Evolutionary conservation across 2,113 vertebrate species (phyloP).

Genomic region (Campylomormyrus numenius): DNA sequence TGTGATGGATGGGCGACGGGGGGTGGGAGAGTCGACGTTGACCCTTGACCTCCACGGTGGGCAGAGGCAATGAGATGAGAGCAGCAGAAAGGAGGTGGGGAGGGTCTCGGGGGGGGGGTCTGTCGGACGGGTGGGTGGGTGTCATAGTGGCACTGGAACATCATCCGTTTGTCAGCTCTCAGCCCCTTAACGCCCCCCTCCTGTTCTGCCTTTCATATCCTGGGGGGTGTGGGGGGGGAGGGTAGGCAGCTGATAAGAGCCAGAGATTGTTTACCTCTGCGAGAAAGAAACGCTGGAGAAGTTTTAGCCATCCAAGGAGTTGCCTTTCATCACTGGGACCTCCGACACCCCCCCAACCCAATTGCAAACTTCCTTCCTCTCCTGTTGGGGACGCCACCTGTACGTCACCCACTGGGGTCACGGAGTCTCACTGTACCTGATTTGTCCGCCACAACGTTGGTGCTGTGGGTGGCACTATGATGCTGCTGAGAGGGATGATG

Average conservation of each 20-base stretch:
- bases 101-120: not conserved
- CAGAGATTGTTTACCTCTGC: conserved; percentile 58
- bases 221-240: conserved; percentile 44
- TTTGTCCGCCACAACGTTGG: not conserved
- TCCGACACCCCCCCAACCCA: conserved; percentile 43
- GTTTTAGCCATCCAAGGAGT: conserved; percentile 65
- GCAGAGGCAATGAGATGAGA: conserved; percentile 34
- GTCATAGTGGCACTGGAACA: conserved; percentile 54
- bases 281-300: conserved; percentile 40
- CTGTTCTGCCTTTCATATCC: conserved; percentile 55
- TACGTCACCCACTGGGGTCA: conserved; percentile 21
- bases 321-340: conserved; percentile 55
- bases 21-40: conserved; percentile 40
- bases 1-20: conserved; percentile 55
- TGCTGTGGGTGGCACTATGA: not conserved
- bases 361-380: conserved; percentile 13
- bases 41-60: conserved; percentile 30
- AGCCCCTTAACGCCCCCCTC: conserved; percentile 54
- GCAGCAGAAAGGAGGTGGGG: not conserved
- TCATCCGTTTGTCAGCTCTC: conserved; percentile 65
- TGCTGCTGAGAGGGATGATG: not conserved
- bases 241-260: conserved; percentile 56
- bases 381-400: conserved; percentile 45
- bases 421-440: not conserved
- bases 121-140: conserved; percentile 52